Conservation (phyloP, 2,888 invertebrate species). For the Ceraclea dissimilis region DNA sequence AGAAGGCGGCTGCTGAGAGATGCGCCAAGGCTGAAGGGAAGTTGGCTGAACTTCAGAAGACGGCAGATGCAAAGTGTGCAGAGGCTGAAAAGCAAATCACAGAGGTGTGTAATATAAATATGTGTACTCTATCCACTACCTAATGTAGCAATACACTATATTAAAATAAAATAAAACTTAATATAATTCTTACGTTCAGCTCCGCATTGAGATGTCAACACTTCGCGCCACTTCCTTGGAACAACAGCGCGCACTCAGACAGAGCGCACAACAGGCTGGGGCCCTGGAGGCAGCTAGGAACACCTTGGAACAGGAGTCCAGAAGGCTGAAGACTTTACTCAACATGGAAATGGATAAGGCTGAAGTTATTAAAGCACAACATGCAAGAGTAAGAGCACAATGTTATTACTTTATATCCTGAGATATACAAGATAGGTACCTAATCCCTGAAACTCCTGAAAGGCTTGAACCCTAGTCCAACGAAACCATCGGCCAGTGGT, state of each 20-base stretch:
- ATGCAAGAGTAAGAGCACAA: slow-evolving; percentile 39
- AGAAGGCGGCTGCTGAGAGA: slow-evolving; percentile 58
- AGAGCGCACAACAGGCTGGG: slow-evolving; percentile 12
- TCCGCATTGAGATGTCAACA: slow-evolving; percentile 37
- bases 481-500: no score
- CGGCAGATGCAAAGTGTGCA: slow-evolving; percentile 18
- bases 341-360: slow-evolving; percentile 32
- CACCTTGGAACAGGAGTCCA: slow-evolving; percentile 45
- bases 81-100: slow-evolving; percentile 17
- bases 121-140: no score
- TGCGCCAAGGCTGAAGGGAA: slow-evolving; percentile 17
- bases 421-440: no score
- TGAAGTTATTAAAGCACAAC: slow-evolving; percentile 40
- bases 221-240: slow-evolving; percentile 49
- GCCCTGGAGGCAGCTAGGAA: slow-evolving; percentile 50
- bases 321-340: slow-evolving; percentile 37
- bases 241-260: slow-evolving; percentile 50
- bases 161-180: neutral
- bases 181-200: neutral
- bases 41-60: slow-evolving; percentile 16
- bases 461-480: no score
- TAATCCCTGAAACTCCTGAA: no score
- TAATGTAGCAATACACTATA: neutral
- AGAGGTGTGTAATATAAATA: slow-evolving; percentile 13
- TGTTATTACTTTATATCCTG: slow-evolving; percentile 22